Conservation (phyloP, 2,797 vertebrate species). For the Typhlichthys subterraneus region DNA sequence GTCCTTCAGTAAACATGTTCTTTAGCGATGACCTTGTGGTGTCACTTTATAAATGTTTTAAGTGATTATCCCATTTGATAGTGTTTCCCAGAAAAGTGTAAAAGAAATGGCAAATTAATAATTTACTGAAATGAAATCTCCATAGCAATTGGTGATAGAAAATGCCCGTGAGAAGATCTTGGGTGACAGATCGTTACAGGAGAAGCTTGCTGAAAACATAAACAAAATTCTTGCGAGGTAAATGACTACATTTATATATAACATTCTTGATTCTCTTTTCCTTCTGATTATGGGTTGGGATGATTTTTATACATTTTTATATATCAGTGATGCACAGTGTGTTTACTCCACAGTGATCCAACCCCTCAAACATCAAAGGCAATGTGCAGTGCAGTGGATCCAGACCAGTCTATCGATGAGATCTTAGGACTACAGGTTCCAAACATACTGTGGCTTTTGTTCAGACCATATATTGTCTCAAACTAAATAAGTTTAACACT, state of each 20-base stretch:
- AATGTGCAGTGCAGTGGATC: slow-evolving; percentile 80
- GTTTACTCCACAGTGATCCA: slow-evolving; percentile 78
- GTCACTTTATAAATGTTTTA: not conserved
- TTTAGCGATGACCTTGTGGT: not conserved
- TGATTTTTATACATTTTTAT: not conserved
- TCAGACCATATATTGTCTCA: not conserved
- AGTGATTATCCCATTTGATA: too few relatives aligned
- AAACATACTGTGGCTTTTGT: not conserved
- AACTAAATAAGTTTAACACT: not conserved
- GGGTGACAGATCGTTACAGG: slow-evolving; percentile 92
- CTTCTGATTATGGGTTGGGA: not conserved
- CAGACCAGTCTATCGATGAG: slow-evolving; percentile 95
- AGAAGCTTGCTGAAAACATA: slow-evolving; percentile 98
- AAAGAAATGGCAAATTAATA: not conserved
- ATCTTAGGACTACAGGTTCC: slow-evolving; percentile 93
- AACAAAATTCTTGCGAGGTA: slow-evolving; percentile 97
- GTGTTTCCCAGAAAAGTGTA: too few relatives aligned
- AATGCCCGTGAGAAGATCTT: slow-evolving; percentile 97
- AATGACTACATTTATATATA: slow-evolving; percentile 13
- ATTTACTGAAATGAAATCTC: slow-evolving; percentile 40
- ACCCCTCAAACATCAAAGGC: slow-evolving; percentile 81
- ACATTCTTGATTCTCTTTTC: not conserved
- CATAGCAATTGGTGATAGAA: slow-evolving; percentile 96
- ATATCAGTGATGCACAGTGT: not conserved
- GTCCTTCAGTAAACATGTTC: not conserved